Conservation (phyloP, 1,140 invertebrate species). For the Gerris buenoi region DNA sequence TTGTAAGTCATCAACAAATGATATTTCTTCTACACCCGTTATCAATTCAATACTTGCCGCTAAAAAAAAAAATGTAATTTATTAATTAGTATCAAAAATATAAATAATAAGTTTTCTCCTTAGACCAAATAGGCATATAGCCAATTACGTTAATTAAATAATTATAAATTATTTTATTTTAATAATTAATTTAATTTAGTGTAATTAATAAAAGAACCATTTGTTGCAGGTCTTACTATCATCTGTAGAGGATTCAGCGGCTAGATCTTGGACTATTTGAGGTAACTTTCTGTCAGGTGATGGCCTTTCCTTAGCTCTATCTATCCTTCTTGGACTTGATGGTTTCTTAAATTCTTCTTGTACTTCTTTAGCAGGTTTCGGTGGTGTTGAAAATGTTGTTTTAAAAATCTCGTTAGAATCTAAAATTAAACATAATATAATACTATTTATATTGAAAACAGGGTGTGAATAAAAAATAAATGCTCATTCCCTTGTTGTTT, state of each 20-base stretch:
- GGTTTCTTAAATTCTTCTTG: background rate
- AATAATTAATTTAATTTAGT: background rate
- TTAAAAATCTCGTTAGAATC: conserved; percentile 17
- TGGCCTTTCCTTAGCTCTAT: conserved; percentile 38
- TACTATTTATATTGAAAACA: too few relatives aligned
- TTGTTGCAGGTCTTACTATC: too few relatives aligned
- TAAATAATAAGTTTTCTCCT: too few relatives aligned
- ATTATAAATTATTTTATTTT: background rate
- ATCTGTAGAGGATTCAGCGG: conserved; percentile 27
- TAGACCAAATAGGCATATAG: too few relatives aligned
- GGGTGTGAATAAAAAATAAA: too few relatives aligned
- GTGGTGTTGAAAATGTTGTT: conserved; percentile 11
- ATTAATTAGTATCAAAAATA: too few relatives aligned
- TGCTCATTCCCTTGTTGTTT: too few relatives aligned
- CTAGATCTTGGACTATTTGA: conserved; percentile 22
- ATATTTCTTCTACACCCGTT: conserved; percentile 16
- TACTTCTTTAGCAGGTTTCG: background rate
- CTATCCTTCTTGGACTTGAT: conserved; percentile 25
- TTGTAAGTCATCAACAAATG: conserved; percentile 17
- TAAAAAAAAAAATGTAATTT: conserved; percentile 8
- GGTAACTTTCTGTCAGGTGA: conserved; percentile 34
- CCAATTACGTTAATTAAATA: background rate
- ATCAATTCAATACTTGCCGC: conserved; percentile 2
- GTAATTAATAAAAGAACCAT: too few relatives aligned
- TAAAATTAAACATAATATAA: too few relatives aligned